phyloP scores from a whole-genome alignment of 2,888 invertebrate genomes.

The Nemotelus nigrinus region DNA sequence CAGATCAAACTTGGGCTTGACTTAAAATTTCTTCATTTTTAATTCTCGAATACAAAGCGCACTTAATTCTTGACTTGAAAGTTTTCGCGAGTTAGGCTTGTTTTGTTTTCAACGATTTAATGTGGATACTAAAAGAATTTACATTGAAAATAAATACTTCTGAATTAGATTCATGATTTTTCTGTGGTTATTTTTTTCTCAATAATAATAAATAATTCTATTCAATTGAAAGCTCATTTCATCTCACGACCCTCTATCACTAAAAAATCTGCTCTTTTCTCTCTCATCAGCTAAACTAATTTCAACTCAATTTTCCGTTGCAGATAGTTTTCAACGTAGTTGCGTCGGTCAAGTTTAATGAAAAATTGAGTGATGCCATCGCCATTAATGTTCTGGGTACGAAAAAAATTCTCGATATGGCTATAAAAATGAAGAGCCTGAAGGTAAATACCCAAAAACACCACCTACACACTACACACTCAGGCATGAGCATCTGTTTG shows the following conservation, averaged over 20 bases:
- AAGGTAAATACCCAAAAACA: slow-evolving; percentile 57
- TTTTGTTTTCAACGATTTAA: too few species aligned
- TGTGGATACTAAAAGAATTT: too few species aligned
- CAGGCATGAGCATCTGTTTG: neutral
- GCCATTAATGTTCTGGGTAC: slow-evolving; percentile 65
- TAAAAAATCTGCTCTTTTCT: neutral
- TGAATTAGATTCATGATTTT: too few species aligned
- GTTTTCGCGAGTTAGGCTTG: too few species aligned
- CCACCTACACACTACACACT: neutral
- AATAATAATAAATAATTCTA: too few species aligned
- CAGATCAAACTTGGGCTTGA: too few species aligned
- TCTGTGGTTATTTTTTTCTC: too few species aligned
- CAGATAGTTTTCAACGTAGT: slow-evolving; percentile 66
- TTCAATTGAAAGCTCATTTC: too few species aligned
- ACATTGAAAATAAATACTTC: too few species aligned
- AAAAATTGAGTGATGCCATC: slow-evolving; percentile 65
- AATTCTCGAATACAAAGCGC: too few species aligned
- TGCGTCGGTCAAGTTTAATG: slow-evolving; percentile 66
- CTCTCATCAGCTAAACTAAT: neutral
- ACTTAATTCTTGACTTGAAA: too few species aligned
- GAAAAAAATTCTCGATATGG: slow-evolving; percentile 64
- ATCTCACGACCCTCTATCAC: neutral
- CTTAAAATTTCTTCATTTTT: too few species aligned
- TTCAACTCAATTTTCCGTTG: slow-evolving; percentile 4
- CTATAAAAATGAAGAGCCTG: slow-evolving; percentile 62